Percentiles rank a stretch among this genome's conserved stretches.
Conservation (phyloP, 2,888 invertebrate genomes). For the Parthenolecanium corni region DNA sequence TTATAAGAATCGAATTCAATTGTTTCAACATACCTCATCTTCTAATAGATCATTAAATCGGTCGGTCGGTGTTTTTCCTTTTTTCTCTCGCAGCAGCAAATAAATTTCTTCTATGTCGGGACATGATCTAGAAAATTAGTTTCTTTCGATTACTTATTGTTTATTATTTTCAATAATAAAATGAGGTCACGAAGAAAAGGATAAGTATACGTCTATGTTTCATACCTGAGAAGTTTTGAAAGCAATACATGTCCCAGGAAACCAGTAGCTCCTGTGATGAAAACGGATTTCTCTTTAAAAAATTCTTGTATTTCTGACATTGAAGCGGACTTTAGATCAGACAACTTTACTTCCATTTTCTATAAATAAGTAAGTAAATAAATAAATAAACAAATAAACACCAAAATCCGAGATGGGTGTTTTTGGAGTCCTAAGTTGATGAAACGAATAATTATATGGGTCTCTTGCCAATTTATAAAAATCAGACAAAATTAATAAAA, state of each 20-base stretch:
- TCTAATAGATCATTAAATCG: conserved; percentile 38
- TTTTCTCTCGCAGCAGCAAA: conserved; percentile 38
- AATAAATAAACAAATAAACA: no score
- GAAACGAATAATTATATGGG: no score
- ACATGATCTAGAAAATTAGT: conserved; percentile 36
- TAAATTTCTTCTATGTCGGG: conserved; percentile 38
- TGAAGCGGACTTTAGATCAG: not conserved
- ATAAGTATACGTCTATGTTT: not conserved
- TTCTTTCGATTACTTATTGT: not conserved
- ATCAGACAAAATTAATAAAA: no score
- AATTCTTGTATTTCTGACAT: conserved; percentile 29
- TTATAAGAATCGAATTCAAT: not conserved
- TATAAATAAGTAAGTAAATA: no score
- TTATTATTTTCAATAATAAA: not conserved
- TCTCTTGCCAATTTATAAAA: no score
- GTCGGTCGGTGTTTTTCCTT: conserved; percentile 37
- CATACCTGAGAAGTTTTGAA: conserved; percentile 52
- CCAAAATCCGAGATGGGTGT: no score
- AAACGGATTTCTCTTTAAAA: conserved; percentile 35
- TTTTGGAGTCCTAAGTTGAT: no score
- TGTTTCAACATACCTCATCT: conserved; percentile 36
- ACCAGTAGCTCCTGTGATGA: conserved; percentile 72
- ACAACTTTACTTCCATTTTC: not conserved
- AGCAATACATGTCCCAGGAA: conserved; percentile 56
- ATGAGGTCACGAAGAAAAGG: not conserved